Conservation (phyloP, 2,113 vertebrate species). For the Sander vitreus region DNA sequence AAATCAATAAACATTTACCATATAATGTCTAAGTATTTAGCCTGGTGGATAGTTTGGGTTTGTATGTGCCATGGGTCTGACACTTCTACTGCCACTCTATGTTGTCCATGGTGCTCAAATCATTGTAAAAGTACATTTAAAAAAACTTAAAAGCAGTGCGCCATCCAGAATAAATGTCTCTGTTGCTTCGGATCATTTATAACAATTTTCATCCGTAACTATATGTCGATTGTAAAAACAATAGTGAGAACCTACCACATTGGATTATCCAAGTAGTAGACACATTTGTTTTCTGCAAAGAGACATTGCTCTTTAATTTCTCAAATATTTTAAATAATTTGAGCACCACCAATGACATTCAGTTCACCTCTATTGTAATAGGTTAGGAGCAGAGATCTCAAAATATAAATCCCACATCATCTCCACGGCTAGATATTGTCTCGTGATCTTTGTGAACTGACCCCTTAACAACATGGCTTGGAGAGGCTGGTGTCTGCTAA, state of each 20-base stretch:
- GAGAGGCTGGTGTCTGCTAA: constrained; percentile 54
- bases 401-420: constrained; percentile 6
- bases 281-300: background rate
- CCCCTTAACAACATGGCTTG: background rate
- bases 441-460: constrained; percentile 15
- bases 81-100: background rate
- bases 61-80: background rate
- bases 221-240: constrained; percentile 1
- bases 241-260: background rate
- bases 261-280: background rate
- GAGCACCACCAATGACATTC: background rate
- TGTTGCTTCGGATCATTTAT: background rate
- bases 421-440: background rate
- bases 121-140: background rate
- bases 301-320: background rate
- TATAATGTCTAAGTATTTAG: background rate
- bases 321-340: background rate
- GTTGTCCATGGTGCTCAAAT: background rate
- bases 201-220: background rate
- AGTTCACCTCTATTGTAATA: background rate
- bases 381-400: background rate
- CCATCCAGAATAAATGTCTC: background rate
- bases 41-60: background rate
- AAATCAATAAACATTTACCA: constrained; percentile 15
- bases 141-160: background rate